Evolutionary conservation across 1,140 invertebrate species (phyloP), one percentile per base, ranked within the genome.

Genomic region (Pseudomyrmex concolor): DNA sequence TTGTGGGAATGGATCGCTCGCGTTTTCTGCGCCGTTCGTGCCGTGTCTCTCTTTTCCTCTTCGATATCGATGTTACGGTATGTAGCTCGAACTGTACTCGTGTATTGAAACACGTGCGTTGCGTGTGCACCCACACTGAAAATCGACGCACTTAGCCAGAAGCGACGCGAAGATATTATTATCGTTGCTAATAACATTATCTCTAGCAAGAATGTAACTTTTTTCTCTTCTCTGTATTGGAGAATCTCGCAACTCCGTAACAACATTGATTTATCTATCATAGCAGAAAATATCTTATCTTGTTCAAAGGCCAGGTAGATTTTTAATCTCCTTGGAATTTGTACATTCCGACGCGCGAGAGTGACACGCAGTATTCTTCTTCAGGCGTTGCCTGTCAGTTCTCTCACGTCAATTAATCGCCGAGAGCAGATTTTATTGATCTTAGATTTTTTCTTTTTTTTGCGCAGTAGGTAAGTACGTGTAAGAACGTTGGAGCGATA

Each of bases 101-200:
- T 68, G 43, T 48, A 71, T 80, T 34, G 66, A 70, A 77, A 73
- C 71, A 55, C 92, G 5, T 5, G 0, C 4, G 5, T 5, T 7
- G 34, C 89, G 92, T 91, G 92, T 93, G 92, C 92, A 92, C 92
- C 92, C 90, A 93, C 92, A 90, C 89, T 73, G 81, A 51, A 89
- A 85, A 88, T 73, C 68, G 66, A 72, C 73, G 70, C 57, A 19
- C 59, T 25, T 54, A 50, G 77, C 71, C 85, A 82, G 74, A 77
- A 87, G 86, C 57, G 34, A 64, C 15, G 10, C 10, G 15, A 59
- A 12, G 34, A 70, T n/a, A n/a, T n/a, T n/a, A n/a, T 74, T 76
- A 80, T 80, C 57, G 77, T 13, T 70, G 45, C 1, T 45, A 34
- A 45, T 60, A 87, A 87, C 84, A 73, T 70, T 1, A 10, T 9